Percentiles rank a stretch among this genome's conserved stretches.
Conservation (phyloP, 2,797 vertebrate species). For the Poecile montanus region DNA sequence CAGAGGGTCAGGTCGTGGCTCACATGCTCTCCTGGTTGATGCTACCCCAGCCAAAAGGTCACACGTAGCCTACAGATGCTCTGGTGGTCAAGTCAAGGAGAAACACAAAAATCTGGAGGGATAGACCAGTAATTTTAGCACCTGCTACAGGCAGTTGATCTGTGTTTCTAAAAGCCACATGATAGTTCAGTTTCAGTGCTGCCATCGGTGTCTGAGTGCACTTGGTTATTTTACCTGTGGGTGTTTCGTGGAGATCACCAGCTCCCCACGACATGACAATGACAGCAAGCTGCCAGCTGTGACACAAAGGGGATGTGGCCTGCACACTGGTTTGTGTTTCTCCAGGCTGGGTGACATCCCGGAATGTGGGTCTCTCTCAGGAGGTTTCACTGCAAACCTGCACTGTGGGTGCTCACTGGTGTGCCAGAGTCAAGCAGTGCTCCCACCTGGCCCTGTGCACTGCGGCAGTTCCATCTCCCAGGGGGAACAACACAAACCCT, state of each 20-base stretch:
- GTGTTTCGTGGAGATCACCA: not conserved
- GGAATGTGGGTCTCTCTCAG: not conserved
- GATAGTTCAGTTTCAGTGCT: not conserved
- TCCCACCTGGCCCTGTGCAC: rapidly evolving
- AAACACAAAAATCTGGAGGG: not conserved
- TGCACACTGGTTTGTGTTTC: too few species aligned
- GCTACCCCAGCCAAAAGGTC: not conserved
- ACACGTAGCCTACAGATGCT: not conserved
- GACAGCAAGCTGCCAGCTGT: not conserved
- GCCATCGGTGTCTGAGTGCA: not conserved
- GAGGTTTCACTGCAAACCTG: not conserved
- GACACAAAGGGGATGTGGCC: not conserved
- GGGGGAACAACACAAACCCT: not conserved
- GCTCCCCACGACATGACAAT: not conserved
- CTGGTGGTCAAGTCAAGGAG: not conserved
- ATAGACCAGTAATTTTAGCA: not conserved
- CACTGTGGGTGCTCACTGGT: not conserved
- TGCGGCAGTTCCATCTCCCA: not conserved
- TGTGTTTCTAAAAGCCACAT: not conserved
- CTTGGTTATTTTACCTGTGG: not conserved
- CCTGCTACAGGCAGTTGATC: not conserved
- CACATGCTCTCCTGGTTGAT: not conserved
- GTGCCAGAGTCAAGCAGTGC: not conserved
- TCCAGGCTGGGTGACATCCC: not conserved
- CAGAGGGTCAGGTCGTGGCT: not conserved